Evolutionary conservation across 2,888 invertebrate genomes (phyloP), one percentile per base, ranked within the genome.

Genomic region (Alsophila aescularia): DNA sequence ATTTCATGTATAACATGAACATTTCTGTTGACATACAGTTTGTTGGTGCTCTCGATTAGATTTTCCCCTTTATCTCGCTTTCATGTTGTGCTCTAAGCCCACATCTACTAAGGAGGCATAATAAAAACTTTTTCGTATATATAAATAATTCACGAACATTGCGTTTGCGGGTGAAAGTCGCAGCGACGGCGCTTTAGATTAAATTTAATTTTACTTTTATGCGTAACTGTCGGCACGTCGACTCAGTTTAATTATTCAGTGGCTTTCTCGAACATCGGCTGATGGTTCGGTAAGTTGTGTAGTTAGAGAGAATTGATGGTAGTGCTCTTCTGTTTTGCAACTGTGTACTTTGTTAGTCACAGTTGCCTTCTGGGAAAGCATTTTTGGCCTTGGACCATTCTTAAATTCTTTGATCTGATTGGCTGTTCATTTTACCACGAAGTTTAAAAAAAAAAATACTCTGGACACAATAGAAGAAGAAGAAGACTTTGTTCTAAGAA

Each of bases 41-140:
- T 2, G 2, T 18, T 18, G 5, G 18, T 18, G 5, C 5, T 18
- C 5, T 18, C 18, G 2, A 4, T 18, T 18, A 4, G n/a, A 4
- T 18, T 18, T 18, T 2, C 5, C 18, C 18, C 18, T 18, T 18
- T 24, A 5, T 24, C 1, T 21, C 50, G 47, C 50, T 61, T n/a
- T n/a, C 12, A 43, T 42, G 29, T 58, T 54, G 1, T 36, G 14
- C 36, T 44, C 60, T 62, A 52, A 3, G 12, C 49, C 40, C 8
- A 5, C 31, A 21, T 39, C 32, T 18, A 63, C 52, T 53, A 42
- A 68, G 65, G 59, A 58, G 60, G 64, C 60, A 72, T 66, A 77
- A 74, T 78, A 76, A 73, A 79, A 80, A 79, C 69, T 77, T 80
- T 77, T 72, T 72, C 69, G 60, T 63, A 72, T 72, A 72, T 73